A percentile compares a stretch with the other conserved stretches of the same genome.
phyloP scores from a whole-genome alignment of 2,888 invertebrate genomes.

The Hipparchia semele region DNA sequence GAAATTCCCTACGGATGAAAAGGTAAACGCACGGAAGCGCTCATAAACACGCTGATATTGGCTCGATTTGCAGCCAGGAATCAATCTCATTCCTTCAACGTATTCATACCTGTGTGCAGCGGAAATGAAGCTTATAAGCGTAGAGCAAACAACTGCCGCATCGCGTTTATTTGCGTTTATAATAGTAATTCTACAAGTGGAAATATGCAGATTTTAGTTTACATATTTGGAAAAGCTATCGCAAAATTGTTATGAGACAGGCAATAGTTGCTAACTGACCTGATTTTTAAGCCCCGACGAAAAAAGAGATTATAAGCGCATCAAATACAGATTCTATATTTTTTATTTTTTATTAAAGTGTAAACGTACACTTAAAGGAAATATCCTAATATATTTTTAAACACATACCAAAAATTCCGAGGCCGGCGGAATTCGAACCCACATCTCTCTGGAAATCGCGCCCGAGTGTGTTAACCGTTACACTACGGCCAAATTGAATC shows the following conservation, averaged over 20 bases:
- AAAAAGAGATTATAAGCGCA: too few species aligned
- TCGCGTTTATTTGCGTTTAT: conserved; percentile 10
- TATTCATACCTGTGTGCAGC: conserved; percentile 4
- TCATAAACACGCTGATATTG: conserved; percentile 40
- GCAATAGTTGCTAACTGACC: too few species aligned
- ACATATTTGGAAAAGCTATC: not conserved
- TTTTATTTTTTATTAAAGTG: too few species aligned
- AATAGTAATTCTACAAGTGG: conserved; percentile 2
- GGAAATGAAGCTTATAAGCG: conserved; percentile 23
- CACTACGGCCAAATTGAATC: too few species aligned
- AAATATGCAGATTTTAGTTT: not conserved
- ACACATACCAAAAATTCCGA: too few species aligned
- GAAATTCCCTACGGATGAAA: conserved; percentile 4
- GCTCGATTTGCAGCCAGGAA: conserved; percentile 62
- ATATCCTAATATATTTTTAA: too few species aligned
- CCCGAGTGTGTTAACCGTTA: too few species aligned
- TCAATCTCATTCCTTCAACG: conserved; percentile 54
- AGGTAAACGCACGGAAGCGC: conserved; percentile 13
- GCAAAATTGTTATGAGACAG: not conserved
- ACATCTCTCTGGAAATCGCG: too few species aligned
- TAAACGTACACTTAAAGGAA: too few species aligned
- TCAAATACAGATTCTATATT: too few species aligned
- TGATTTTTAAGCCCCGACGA: too few species aligned
- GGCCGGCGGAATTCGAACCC: too few species aligned
- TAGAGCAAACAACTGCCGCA: conserved; percentile 18